These are phyloP conservation scores for Megamerina dolium DNA, from an alignment of 2,888 invertebrate genomes.

Conservation along the genomic window DNA sequence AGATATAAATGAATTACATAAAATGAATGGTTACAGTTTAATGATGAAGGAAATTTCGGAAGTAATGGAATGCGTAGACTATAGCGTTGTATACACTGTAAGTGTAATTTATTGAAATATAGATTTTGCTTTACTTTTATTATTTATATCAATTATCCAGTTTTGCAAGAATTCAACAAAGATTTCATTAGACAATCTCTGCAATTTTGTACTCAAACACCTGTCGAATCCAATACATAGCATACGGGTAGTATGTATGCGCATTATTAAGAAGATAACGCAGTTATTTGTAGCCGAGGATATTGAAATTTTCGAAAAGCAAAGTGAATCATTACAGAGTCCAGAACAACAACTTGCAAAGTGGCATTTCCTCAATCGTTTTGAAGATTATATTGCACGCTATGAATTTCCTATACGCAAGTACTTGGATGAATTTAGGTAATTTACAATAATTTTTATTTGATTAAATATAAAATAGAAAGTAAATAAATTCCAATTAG, in stretches of 20 bases:
- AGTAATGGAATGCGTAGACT: constrained; percentile 36
- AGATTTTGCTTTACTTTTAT: constrained; percentile 4
- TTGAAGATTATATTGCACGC: constrained; percentile 36
- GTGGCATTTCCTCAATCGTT: constrained; percentile 44
- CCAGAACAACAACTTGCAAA: constrained; percentile 20
- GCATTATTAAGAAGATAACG: constrained; percentile 35
- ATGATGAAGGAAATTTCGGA: too few relatives aligned
- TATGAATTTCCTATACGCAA: constrained; percentile 35
- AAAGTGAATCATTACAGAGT: constrained; percentile 29
- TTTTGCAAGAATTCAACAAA: constrained; percentile 35
- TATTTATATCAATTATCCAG: constrained; percentile 24
- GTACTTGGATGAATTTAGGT: constrained; percentile 43
- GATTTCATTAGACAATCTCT: constrained; percentile 35
- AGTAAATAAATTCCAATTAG: too few relatives aligned
- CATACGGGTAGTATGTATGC: constrained; percentile 32
- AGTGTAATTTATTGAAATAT: constrained; percentile 10
- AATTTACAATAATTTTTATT: constrained; percentile 3
- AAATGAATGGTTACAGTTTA: too few relatives aligned
- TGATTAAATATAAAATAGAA: too few relatives aligned
- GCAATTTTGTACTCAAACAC: constrained; percentile 38
- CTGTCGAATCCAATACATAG: constrained; percentile 33
- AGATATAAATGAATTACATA: too few relatives aligned
- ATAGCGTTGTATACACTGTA: constrained; percentile 35
- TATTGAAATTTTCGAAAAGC: constrained; percentile 35
- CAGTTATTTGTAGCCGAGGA: constrained; percentile 39